phyloP scores from a whole-genome alignment of 2,113 vertebrate species.

The Eurystomus gularis region DNA sequence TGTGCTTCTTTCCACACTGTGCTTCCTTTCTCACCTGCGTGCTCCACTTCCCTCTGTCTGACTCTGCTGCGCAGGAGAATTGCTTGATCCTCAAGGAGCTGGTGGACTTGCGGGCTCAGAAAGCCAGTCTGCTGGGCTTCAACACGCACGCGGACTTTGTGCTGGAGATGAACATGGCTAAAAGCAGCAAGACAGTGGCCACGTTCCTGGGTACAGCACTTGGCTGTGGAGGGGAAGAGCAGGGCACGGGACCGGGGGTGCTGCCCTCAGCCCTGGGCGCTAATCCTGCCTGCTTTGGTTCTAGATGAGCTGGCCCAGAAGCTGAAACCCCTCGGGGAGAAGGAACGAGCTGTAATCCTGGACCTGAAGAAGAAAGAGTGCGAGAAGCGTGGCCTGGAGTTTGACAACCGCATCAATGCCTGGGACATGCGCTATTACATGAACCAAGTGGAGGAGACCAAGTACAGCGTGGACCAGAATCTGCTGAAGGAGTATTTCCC shows the following conservation, averaged over 20 bases:
- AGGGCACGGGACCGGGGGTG: fast-evolving
- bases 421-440: conserved; percentile 98
- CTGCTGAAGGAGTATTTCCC: conserved; percentile 96
- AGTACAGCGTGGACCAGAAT: conserved; percentile 93
- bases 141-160: conserved; percentile 90
- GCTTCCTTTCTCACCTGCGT: fast-evolving
- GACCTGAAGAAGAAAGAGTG: conserved; percentile 91
- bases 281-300: not conserved
- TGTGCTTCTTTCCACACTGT: fast-evolving
- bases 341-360: conserved; percentile 84
- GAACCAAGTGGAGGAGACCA: conserved; percentile 97
- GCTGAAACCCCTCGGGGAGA: conserved; percentile 88
- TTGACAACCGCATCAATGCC: conserved; percentile 82
- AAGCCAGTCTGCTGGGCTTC: conserved; percentile 87
- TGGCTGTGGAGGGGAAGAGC: not conserved
- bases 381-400: conserved; percentile 76
- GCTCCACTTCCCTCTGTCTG: not conserved
- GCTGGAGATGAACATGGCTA: conserved; percentile 99
- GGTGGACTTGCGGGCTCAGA: conserved; percentile 86
- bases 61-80: conserved; percentile 81
- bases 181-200: conserved; percentile 82
- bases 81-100: conserved; percentile 90
- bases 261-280: fast-evolving
- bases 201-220: conserved; percentile 82
- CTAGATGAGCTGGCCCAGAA: conserved; percentile 88